phyloP scores from a whole-genome alignment of 2,113 vertebrate genomes.

The Centropristis striata region DNA sequence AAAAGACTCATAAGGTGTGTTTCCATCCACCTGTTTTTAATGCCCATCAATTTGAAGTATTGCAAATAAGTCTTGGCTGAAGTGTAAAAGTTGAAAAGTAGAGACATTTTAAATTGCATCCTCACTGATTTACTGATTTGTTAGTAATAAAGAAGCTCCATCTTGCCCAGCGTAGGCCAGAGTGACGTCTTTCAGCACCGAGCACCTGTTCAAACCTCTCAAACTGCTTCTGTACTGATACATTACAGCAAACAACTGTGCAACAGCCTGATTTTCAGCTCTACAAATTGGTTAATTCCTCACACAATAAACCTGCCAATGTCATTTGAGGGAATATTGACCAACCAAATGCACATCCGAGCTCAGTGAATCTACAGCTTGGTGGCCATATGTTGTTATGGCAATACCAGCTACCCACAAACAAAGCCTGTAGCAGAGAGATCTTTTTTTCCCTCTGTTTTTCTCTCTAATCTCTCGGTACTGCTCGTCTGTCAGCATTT shows the following conservation, averaged over 20 bases:
- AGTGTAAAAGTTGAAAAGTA: no score
- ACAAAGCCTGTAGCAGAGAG: constrained; percentile 62
- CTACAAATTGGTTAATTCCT: constrained; percentile 71
- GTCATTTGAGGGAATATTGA: constrained; percentile 63
- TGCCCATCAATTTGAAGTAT: no score
- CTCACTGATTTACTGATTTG: background rate
- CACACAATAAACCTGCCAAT: constrained; percentile 63
- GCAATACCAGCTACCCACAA: constrained; percentile 70
- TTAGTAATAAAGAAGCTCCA: constrained; percentile 24
- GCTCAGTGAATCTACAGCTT: constrained; percentile 76
- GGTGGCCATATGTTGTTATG: constrained; percentile 81
- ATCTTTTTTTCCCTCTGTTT: constrained; percentile 18
- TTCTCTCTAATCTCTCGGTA: constrained; percentile 58
- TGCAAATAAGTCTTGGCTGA: no score
- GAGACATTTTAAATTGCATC: no score
- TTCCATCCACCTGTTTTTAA: no score
- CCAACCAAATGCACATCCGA: constrained; percentile 73
- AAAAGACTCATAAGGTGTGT: background rate
- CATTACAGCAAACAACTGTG: constrained; percentile 49
- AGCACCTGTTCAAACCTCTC: constrained; percentile 60
- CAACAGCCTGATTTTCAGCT: constrained; percentile 62
- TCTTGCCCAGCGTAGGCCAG: constrained; percentile 11
- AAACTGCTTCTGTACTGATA: constrained; percentile 45
- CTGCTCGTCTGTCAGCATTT: constrained; percentile 70
- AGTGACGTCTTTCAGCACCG: constrained; percentile 33